Percentiles rank a stretch among this genome's conserved stretches.
Evolutionary conservation across 1,140 invertebrate species (phyloP).

Genomic region (Gryllus bimaculatus): DNA sequence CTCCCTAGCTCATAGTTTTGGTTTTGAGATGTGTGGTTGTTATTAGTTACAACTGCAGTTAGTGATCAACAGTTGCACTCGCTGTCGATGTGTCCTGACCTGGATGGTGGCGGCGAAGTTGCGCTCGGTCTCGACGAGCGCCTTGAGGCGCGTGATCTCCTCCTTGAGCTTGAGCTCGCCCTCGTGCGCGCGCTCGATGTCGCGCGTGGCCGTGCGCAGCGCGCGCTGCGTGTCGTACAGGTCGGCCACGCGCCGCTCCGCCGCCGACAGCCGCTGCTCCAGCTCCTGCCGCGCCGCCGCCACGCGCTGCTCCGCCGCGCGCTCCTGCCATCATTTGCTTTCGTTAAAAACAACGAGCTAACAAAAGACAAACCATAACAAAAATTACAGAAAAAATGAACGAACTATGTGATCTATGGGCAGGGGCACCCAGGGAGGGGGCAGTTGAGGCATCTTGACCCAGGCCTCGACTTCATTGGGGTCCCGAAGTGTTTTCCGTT

Average conservation of each 20-base stretch:
- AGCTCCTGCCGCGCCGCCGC: conserved; percentile 39
- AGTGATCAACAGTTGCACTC: too few species aligned
- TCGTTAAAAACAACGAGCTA: too few species aligned
- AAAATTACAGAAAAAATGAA: too few species aligned
- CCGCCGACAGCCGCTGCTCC: conserved; percentile 34
- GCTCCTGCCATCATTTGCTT: conserved; percentile 30
- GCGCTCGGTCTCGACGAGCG: conserved; percentile 41
- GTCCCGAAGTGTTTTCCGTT: too few species aligned
- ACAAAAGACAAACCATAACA: too few species aligned
- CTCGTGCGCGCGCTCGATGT: conserved; percentile 45
- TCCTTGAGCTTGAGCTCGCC: conserved; percentile 45
- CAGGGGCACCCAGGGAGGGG: too few species aligned
- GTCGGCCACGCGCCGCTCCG: conserved; percentile 1
- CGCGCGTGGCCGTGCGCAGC: conserved; percentile 41
- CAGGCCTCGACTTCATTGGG: too few species aligned
- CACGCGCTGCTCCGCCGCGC: conserved; percentile 37
- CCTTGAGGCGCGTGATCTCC: conserved; percentile 41
- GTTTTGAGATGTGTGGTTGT: too few species aligned
- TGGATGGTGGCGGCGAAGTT: conserved; percentile 36
- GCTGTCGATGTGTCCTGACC: conserved; percentile 14
- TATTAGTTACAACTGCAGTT: too few species aligned
- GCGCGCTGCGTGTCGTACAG: conserved; percentile 45
- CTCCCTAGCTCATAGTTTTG: too few species aligned
- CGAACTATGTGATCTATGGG: too few species aligned
- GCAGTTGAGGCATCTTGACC: too few species aligned